A percentile compares a stretch with the other conserved stretches of the same genome.
phyloP scores from a whole-genome alignment of 2,113 vertebrate genomes.

The Albula glossodonta region DNA sequence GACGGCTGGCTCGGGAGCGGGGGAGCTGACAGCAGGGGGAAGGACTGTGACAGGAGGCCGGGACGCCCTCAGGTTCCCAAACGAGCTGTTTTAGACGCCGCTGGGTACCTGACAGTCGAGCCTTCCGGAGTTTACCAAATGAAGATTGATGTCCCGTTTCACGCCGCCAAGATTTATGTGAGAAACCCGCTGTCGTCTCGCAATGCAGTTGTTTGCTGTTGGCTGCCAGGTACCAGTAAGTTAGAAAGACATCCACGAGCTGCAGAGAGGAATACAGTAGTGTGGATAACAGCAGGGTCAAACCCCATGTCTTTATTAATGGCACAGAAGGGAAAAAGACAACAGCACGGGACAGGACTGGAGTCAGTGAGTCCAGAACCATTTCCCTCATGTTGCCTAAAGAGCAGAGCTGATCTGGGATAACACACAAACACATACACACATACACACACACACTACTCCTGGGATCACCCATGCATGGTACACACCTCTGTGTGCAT shows the following conservation, averaged over 20 bases:
- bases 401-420: too few species aligned
- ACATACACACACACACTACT: too few species aligned
- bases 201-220: slow-evolving; percentile 24
- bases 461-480: too few species aligned
- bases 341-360: too few species aligned
- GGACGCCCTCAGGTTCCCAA: slow-evolving; percentile 66
- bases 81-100: slow-evolving; percentile 70
- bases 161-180: slow-evolving; percentile 5
- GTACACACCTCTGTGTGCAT: too few species aligned
- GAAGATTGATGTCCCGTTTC: slow-evolving; percentile 70
- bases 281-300: not conserved
- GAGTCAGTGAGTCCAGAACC: too few species aligned
- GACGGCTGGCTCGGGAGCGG: too few species aligned
- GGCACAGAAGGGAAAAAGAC: too few species aligned
- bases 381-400: too few species aligned
- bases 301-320: not conserved
- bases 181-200: slow-evolving; percentile 37
- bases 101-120: slow-evolving; percentile 73
- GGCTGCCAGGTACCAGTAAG: not conserved
- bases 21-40: too few species aligned
- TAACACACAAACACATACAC: too few species aligned
- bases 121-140: slow-evolving; percentile 72
- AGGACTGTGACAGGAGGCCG: slow-evolving; percentile 62
- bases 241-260: too few species aligned
- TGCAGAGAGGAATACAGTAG: not conserved